These are phyloP conservation scores for Brassicogethes aeneus DNA, from an alignment of 2,888 invertebrate genomes.

Conservation along the genomic window DNA sequence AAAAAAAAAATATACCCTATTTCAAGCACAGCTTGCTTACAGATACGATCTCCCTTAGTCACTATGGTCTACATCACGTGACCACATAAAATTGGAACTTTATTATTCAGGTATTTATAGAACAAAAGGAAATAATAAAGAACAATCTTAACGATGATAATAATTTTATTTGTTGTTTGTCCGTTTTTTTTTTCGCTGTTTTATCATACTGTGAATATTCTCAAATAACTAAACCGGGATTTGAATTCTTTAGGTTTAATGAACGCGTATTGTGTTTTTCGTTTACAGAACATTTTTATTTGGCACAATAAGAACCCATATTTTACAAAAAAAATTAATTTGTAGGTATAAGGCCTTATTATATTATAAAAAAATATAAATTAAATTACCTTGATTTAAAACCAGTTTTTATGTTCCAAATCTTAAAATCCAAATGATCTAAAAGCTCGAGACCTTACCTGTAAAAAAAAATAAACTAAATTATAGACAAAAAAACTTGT, in stretches of 20 bases:
- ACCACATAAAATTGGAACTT: constrained; percentile 16
- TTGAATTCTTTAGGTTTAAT: too few species aligned
- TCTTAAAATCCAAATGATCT: too few species aligned
- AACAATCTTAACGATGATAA: not conserved
- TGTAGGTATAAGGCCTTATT: too few species aligned
- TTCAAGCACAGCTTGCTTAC: constrained; percentile 10
- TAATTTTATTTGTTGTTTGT: not conserved
- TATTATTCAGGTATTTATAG: constrained; percentile 8
- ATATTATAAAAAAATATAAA: not conserved
- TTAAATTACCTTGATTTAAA: not conserved
- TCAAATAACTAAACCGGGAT: too few species aligned
- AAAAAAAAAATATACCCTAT: not conserved
- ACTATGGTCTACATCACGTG: constrained; percentile 15
- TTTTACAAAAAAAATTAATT: too few species aligned
- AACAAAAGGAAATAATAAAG: constrained; percentile 2
- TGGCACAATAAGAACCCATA: too few species aligned
- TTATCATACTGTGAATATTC: too few species aligned
- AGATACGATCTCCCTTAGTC: constrained; percentile 13
- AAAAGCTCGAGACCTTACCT: not conserved
- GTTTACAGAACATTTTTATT: too few species aligned
- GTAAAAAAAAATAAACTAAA: not conserved
- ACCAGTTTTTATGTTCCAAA: not conserved
- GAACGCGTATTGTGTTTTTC: too few species aligned
- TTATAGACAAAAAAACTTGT: not conserved
- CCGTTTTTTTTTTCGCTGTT: not conserved